Base-by-base conservation (phyloP, 2,113 vertebrate species). In the Falcunculus frontatus region DNA sequence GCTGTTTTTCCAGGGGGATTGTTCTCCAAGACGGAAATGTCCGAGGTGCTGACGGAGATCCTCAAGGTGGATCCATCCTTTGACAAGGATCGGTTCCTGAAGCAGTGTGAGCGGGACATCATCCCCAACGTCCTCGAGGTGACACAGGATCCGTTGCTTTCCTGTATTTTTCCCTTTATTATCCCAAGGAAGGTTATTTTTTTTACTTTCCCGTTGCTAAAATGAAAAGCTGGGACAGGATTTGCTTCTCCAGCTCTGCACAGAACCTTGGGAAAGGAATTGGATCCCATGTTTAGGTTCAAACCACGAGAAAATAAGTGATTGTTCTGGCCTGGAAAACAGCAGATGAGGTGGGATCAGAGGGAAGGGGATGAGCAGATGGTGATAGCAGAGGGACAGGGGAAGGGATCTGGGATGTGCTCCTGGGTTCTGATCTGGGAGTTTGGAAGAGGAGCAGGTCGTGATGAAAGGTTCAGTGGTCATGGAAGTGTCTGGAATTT, bases 1-100 rank as follows among this genome's bases (percentile, higher is more conserved):
- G 18, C 30, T 56, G 8, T 84, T 49, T 39, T 10, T 32, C 11
- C 92, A 99, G 99, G 99, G 56, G 99, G 99, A 1, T 93, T 99
- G 60, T 99, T 99, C 97, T 99, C 99, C 7, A 99, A 99, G 97
- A 99, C 99, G 0, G 99, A 99, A 76, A 99, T 99, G 99, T 99
- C 99, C 0, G 99, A 99, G 86, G 99, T 99, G 8, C 95, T 99
- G 62, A 99, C 99, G 0, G 99, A 99, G 97, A 99, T 99, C 94
- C 97, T 99, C 52, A 98, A 98, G 42, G 98, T 98, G 60, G 99
- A 99, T 94, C 99, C 99, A 0, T 97, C 97, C 84, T 99, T 99
- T 11, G 99, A 99, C 96, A 99, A 99, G 94, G 99, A 99, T 62
- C 97, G 96, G 0, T 99, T 99, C 95, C 97, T 99, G 46, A 98